Conservation (phyloP, 2,888 invertebrate species). For the Patella ulyssiponensis region DNA sequence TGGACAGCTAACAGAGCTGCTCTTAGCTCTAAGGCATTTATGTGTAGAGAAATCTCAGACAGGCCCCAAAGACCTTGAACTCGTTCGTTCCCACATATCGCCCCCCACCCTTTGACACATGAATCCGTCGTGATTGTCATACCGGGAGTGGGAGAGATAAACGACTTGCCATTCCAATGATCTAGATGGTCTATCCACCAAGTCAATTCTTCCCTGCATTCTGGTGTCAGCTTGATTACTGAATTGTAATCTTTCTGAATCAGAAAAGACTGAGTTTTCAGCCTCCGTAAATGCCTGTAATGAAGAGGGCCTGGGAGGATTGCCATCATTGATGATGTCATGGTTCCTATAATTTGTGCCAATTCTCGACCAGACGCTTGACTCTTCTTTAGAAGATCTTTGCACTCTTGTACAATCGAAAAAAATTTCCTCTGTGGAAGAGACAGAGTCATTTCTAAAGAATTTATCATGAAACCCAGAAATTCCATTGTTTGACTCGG, state of each 20-base stretch:
- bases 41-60: slow-evolving; percentile 11
- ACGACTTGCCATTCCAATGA: slow-evolving; percentile 14
- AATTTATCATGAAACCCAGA: slow-evolving; percentile 23
- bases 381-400: neutral
- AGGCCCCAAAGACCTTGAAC: slow-evolving; percentile 23
- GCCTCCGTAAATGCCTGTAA: slow-evolving; percentile 25
- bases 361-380: neutral
- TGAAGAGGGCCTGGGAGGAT: slow-evolving; percentile 17
- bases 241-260: neutral
- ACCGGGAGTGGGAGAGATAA: slow-evolving; percentile 4
- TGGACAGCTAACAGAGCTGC: slow-evolving; percentile 23
- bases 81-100: slow-evolving; percentile 17
- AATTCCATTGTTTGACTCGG: slow-evolving; percentile 23
- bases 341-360: slow-evolving; percentile 20
- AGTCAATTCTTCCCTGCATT: slow-evolving; percentile 17
- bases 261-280: slow-evolving; percentile 16
- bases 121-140: slow-evolving; percentile 20
- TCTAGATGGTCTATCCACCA: slow-evolving; percentile 25
- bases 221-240: neutral
- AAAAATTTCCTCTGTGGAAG: no score
- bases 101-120: slow-evolving; percentile 24
- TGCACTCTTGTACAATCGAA: slow-evolving; percentile 21
- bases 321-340: slow-evolving; percentile 22
- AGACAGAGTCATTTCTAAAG: no score
- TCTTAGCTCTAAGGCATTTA: slow-evolving; percentile 26